phyloP scores from a whole-genome alignment of 2,888 invertebrate genomes.

The Globia sparganii region DNA sequence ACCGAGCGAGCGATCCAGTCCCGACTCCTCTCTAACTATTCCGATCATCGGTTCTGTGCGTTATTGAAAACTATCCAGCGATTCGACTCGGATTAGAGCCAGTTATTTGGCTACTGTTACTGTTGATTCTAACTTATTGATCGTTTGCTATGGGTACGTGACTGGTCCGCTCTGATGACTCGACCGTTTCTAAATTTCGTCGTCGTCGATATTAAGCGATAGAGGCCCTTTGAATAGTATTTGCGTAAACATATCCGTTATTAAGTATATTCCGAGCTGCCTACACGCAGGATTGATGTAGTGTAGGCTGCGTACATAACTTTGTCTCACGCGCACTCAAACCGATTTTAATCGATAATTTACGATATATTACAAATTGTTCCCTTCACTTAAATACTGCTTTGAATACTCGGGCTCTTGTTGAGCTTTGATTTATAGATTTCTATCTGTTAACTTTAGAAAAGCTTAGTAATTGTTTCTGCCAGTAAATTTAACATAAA shows the following conservation, averaged over 20 bases:
- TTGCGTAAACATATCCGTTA: slow-evolving; percentile 80
- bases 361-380: slow-evolving; percentile 75
- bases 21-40: slow-evolving; percentile 67
- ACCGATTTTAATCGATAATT: slow-evolving; percentile 78
- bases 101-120: slow-evolving; percentile 85
- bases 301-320: slow-evolving; percentile 66
- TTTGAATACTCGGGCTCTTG: slow-evolving; percentile 57
- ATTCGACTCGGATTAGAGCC: slow-evolving; percentile 87
- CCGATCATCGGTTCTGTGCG: slow-evolving; percentile 70
- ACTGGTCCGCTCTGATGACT: slow-evolving; percentile 44
- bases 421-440: slow-evolving; percentile 62
- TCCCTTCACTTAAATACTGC: slow-evolving; percentile 70
- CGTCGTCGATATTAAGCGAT: slow-evolving; percentile 72
- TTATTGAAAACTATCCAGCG: slow-evolving; percentile 87
- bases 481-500: slow-evolving; percentile 37
- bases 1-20: slow-evolving; percentile 60
- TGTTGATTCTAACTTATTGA: slow-evolving; percentile 87
- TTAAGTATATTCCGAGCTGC: slow-evolving; percentile 53
- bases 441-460: slow-evolving; percentile 43
- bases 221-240: slow-evolving; percentile 75
- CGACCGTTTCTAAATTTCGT: slow-evolving; percentile 52
- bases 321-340: slow-evolving; percentile 72
- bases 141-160: slow-evolving; percentile 70
- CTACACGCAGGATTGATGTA: slow-evolving; percentile 64
- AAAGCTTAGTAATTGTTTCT: slow-evolving; percentile 60